These are phyloP conservation scores for Narcine bancroftii DNA, from an alignment of 2,113 vertebrate species.

Conservation along the genomic window DNA sequence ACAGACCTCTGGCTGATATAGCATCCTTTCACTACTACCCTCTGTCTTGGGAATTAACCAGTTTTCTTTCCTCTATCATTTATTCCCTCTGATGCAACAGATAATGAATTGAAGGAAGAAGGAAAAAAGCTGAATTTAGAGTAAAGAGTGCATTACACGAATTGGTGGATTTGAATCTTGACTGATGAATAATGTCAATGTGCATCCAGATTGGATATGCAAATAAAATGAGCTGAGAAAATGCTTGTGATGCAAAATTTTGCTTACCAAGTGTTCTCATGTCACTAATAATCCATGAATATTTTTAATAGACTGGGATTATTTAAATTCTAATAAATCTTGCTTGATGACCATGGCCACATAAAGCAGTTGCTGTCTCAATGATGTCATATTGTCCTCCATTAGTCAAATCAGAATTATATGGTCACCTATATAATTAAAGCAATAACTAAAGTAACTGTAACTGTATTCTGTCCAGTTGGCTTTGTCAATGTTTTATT, in stretches of 20 bases:
- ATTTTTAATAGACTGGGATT: background rate
- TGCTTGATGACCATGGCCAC: background rate
- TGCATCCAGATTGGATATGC: no score
- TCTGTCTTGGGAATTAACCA: background rate
- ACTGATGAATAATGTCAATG: background rate
- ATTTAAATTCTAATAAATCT: background rate
- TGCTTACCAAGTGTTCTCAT: background rate
- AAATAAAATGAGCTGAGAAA: background rate
- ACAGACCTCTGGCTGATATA: no score
- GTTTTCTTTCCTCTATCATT: background rate
- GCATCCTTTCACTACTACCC: no score
- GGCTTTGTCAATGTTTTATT: no score
- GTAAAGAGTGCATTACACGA: background rate
- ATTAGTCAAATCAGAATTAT: background rate
- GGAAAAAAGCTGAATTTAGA: no score
- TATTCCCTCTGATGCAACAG: background rate
- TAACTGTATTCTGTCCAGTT: background rate
- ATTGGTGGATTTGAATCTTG: background rate
- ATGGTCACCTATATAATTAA: background rate
- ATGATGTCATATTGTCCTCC: background rate
- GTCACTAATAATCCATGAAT: background rate
- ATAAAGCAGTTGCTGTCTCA: background rate
- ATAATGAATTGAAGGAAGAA: background rate
- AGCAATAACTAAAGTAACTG: background rate
- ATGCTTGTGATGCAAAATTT: background rate